These are phyloP conservation scores for Periplaneta americana DNA, from an alignment of 1,140 invertebrate species.

Conservation along the genomic window DNA sequence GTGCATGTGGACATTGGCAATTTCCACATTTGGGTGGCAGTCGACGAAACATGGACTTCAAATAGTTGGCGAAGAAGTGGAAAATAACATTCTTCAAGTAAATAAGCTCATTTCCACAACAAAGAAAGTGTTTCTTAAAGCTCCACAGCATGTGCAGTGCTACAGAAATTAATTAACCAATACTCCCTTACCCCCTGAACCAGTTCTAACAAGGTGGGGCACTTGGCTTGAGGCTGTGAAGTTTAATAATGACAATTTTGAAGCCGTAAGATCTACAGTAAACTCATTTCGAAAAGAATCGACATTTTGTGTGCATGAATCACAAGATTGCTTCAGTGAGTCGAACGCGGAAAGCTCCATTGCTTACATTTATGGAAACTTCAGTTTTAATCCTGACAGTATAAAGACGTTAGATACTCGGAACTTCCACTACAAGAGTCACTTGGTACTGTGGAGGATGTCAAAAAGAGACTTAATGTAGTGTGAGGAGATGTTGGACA, in stretches of 20 bases:
- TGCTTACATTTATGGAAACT: no score
- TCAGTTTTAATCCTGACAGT: no score
- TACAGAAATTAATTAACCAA: no score
- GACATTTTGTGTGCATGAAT: neutral
- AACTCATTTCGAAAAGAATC: neutral
- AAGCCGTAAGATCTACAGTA: neutral
- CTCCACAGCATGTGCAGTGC: no score
- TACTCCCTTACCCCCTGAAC: neutral
- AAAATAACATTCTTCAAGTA: neutral
- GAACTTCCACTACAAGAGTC: no score
- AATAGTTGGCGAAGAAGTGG: neutral
- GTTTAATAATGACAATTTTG: neutral
- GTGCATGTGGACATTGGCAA: no score
- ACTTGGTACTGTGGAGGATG: neutral
- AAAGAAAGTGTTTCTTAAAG: no score
- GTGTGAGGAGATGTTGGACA: neutral
- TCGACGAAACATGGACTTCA: neutral
- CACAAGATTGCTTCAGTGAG: neutral
- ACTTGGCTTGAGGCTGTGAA: no score
- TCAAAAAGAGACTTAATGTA: neutral
- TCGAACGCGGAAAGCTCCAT: no score
- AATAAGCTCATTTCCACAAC: neutral
- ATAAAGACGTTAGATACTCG: no score
- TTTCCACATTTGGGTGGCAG: neutral
- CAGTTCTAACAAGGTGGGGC: neutral